phyloP scores from a whole-genome alignment of 2,888 invertebrate species.

The Cremastobaeus sp. region DNA sequence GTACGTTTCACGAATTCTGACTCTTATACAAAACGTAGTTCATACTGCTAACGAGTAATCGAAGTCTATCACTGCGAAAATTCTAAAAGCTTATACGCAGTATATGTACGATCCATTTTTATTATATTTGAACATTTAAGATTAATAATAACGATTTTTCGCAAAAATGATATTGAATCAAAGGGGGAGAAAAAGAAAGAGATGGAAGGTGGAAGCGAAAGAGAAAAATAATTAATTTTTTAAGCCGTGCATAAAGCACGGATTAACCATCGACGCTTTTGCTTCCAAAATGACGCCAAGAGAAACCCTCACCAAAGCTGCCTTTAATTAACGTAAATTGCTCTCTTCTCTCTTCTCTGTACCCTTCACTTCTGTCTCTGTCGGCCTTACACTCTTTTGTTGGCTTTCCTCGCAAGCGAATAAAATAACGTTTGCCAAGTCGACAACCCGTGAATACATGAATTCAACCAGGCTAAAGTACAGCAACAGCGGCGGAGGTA shows the following conservation, averaged over 20 bases:
- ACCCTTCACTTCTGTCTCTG: constrained; percentile 59
- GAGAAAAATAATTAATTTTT: constrained; percentile 62
- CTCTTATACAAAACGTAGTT: no score
- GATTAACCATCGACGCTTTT: constrained; percentile 62
- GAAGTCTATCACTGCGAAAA: no score
- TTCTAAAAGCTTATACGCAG: no score
- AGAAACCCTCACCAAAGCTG: constrained; percentile 66
- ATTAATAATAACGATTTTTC: constrained; percentile 34
- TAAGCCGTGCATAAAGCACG: constrained; percentile 62
- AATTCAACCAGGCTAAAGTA: constrained; percentile 62
- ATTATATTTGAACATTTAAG: constrained; percentile 26
- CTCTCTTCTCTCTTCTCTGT: constrained; percentile 63
- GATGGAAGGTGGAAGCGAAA: constrained; percentile 42
- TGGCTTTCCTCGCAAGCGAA: constrained; percentile 62
- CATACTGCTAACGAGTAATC: no score
- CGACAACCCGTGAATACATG: constrained; percentile 63
- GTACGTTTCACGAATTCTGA: no score
- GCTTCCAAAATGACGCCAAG: constrained; percentile 63
- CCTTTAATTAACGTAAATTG: constrained; percentile 74
- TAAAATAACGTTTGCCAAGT: constrained; percentile 63
- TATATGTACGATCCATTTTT: no score
- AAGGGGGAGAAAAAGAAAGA: constrained; percentile 28
- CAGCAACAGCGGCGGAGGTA: constrained; percentile 59
- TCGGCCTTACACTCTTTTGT: constrained; percentile 61
- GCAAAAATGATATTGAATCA: constrained; percentile 48